Evolutionary conservation across 2,113 vertebrate genomes (phyloP), one percentile per base, ranked within the genome.

Genomic region (Pseudopipra pipra): DNA sequence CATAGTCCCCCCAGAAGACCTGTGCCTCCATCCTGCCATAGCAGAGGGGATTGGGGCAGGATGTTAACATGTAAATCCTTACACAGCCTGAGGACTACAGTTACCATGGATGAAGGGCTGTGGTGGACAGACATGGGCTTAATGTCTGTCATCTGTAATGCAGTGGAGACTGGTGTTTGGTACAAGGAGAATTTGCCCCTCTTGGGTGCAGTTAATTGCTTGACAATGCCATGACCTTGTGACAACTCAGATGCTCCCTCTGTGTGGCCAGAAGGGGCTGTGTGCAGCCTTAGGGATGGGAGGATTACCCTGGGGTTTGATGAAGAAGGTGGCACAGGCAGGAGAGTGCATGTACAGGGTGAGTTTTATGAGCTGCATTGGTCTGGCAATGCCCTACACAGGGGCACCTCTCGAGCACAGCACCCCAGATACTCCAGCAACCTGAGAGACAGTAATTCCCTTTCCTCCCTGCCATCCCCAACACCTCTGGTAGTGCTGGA

Each of bases 341-440:
- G 65, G 55, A 52, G 12, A 44, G 31, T 28, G 14, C 37, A 20
- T 0, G 19, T 19, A 18, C 47, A 55, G 24, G 44, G 7, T 35
- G 51, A 39, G n/a, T 23, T 54, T n/a, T 52, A 20, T 8, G 44
- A 77, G 31, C 79, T 70, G 33, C 16, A 12, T 2, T 55, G 30
- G 17, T 61, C 49, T 83, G 44, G 44, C 65, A n/a, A 2, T 7
- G 37, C 22, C 46, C 39, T 23, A 4, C 33, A 12, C 6, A 58
- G 44, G 28, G 39, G 17, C 43, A 33, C 14, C n/a, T 56, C 43
- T 49, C 0, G 0, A 46, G 68, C 4, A 1, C 74, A 67, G 59
- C 14, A 23, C 18, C 44, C 19, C 59, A 66, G 47, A 62, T 46
- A 17, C 52, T 62, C 46, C 56, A 90, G 71, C 66, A 58, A 5